These are phyloP conservation scores for Myrmophylax atrothorax DNA, from an alignment of 2,113 vertebrate species.

Conservation along the genomic window DNA sequence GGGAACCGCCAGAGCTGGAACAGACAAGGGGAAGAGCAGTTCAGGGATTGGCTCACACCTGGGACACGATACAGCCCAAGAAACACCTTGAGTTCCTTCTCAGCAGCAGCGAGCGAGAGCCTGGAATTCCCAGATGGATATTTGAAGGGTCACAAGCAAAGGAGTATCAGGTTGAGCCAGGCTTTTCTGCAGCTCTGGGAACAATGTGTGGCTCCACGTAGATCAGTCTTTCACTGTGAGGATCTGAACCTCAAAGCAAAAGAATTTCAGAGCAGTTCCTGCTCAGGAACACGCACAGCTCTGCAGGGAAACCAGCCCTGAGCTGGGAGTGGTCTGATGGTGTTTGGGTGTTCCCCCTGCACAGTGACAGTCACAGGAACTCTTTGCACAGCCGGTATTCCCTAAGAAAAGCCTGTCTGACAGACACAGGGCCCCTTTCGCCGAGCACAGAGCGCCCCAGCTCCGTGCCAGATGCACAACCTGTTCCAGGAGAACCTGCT, in stretches of 20 bases:
- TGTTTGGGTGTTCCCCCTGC: not conserved
- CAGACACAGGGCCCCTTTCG: fast-evolving
- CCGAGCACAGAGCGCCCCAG: not conserved
- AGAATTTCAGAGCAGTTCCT: not conserved
- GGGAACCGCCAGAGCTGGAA: conserved; percentile 48
- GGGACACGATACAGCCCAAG: fast-evolving
- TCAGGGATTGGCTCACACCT: not conserved
- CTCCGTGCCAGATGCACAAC: not conserved
- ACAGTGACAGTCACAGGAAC: not conserved
- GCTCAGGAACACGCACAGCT: not conserved
- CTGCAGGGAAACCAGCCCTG: not conserved
- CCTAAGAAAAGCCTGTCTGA: not conserved
- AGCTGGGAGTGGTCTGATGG: not conserved
- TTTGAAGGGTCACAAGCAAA: not conserved
- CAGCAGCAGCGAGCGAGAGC: not conserved
- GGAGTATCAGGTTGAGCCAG: fast-evolving
- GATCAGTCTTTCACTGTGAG: not conserved
- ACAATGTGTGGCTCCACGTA: not conserved
- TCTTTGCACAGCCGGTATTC: not conserved
- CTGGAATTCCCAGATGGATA: not conserved
- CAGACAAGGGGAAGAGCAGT: not conserved
- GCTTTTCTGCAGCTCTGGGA: not conserved
- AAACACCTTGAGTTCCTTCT: not conserved
- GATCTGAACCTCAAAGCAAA: not conserved
- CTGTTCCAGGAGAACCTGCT: conserved; percentile 30